Evolutionary conservation across 2,797 vertebrate species (phyloP).

Genomic region (Arnoldichthys spilopterus): DNA sequence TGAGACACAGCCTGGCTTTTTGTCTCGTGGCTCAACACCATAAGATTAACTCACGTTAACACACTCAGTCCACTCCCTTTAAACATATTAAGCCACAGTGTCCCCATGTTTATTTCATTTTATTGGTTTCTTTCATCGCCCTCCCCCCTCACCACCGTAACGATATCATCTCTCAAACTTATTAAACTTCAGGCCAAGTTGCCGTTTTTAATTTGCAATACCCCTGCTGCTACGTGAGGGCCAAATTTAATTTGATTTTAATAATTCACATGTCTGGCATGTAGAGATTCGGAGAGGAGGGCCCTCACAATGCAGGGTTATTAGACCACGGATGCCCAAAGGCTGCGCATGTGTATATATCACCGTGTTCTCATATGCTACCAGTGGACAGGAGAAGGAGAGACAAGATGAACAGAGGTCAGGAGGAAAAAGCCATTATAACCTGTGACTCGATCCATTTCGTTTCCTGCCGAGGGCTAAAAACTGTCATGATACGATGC

Average conservation of each 20-base stretch:
- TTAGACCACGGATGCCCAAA: slow-evolving; percentile 71
- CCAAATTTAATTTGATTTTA: slow-evolving; percentile 83
- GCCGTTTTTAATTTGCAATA: slow-evolving; percentile 80
- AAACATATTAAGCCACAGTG: slow-evolving; percentile 26
- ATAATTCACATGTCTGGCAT: slow-evolving; percentile 77
- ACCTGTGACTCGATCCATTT: slow-evolving; percentile 52
- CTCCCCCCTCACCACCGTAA: slow-evolving; percentile 38
- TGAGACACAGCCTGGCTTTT: not conserved
- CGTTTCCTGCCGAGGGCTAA: slow-evolving; percentile 21
- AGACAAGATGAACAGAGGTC: slow-evolving; percentile 46
- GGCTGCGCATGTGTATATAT: slow-evolving; percentile 73
- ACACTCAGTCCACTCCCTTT: slow-evolving; percentile 30
- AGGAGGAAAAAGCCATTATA: slow-evolving; percentile 54
- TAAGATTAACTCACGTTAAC: slow-evolving; percentile 40
- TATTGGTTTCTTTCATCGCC: slow-evolving; percentile 41
- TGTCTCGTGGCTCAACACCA: not conserved
- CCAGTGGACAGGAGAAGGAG: slow-evolving; percentile 60
- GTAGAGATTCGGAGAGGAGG: slow-evolving; percentile 74
- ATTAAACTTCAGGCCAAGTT: slow-evolving; percentile 77
- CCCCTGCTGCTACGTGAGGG: slow-evolving; percentile 77
- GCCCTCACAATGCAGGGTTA: slow-evolving; percentile 72
- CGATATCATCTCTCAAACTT: slow-evolving; percentile 73
- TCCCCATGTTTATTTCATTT: slow-evolving; percentile 42
- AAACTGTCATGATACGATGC: slow-evolving; percentile 19
- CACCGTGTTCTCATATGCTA: slow-evolving; percentile 66